Evolutionary conservation across 2,888 invertebrate genomes (phyloP).

Genomic region (Chironomus tentans): DNA sequence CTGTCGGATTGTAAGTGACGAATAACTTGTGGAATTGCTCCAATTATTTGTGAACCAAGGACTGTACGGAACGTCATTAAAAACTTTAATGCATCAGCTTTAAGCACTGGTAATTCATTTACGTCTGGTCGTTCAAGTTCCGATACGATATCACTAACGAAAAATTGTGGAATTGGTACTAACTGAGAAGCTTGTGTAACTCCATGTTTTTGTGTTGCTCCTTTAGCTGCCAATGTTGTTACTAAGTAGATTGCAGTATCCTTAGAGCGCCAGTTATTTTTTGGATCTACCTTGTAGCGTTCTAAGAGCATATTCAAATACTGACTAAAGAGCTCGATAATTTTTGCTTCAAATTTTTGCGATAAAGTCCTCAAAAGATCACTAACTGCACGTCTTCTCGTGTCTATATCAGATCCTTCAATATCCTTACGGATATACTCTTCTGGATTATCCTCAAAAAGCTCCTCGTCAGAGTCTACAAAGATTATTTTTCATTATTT

Average conservation of each 20-base stretch:
- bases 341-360: slow-evolving; percentile 75
- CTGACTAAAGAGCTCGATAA: slow-evolving; percentile 78
- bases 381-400: slow-evolving; percentile 89
- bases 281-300: slow-evolving; percentile 67
- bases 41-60: slow-evolving; percentile 64
- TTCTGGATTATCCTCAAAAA: slow-evolving; percentile 97
- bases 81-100: slow-evolving; percentile 94
- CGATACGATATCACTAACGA: slow-evolving; percentile 72
- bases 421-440: slow-evolving; percentile 95
- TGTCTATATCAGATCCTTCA: slow-evolving; percentile 97
- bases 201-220: slow-evolving; percentile 79
- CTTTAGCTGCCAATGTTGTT: slow-evolving; percentile 86
- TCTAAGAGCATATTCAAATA: slow-evolving; percentile 70
- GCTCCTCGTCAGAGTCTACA: slow-evolving; percentile 81
- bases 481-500: slow-evolving; percentile 23
- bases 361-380: slow-evolving; percentile 91
- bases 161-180: slow-evolving; percentile 85
- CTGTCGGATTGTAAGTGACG: slow-evolving; percentile 65
- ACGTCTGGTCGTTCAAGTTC: slow-evolving; percentile 74
- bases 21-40: slow-evolving; percentile 69
- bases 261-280: slow-evolving; percentile 81
- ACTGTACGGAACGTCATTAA: slow-evolving; percentile 91
- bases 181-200: slow-evolving; percentile 84
- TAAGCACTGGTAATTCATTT: slow-evolving; percentile 79
- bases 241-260: slow-evolving; percentile 95